Evolutionary conservation across 2,113 vertebrate genomes (phyloP), one percentile per base, ranked within the genome.

Genomic region (Macaca mulatta): DNA sequence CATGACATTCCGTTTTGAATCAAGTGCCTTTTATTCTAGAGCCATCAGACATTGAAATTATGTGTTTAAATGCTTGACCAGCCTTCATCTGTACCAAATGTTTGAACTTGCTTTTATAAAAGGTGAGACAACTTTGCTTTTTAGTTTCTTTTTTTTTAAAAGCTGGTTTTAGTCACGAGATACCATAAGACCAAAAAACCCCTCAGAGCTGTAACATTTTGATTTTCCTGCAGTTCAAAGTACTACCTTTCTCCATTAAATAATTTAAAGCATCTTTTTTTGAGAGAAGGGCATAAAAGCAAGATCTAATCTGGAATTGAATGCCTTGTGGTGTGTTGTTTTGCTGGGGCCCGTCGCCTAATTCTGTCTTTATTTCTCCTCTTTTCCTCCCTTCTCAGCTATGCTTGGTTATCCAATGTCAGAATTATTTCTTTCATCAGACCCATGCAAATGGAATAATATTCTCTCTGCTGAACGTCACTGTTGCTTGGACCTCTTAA

Each of bases 91-190:
- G 35, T 82, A 87, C 81, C 82, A 89, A 97, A 90, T 82, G 75
- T 77, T 74, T 79, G 82, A 83, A 74, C n/a, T 91, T 64, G 43
- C 61, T 91, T 95, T 83, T 61, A 83, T 72, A 81, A 94, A 90
- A 96, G 59, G 84, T 82, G 81, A 96, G 82, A 85, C 87, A 96
- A 96, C 50, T 87, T 93, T 38, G 6, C 40, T 69, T 70, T 61
- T 95, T 48, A 96, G 6, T n/a, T 50, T 50, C n/a, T 78, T 55
- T 52, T 55, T 59, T 67, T 89, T 67, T 38, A 18, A 64, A 95
- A 96, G 69, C 80, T 97, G 30, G 27, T 88, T 95, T 94, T 93
- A 92, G 78, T 97, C 74, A 78, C 50, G 43, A 97, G 87, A 92
- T 75, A 74, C 32, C 0, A 0, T 27, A 27, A 82, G 32, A n/a